Evolutionary conservation across 2,888 invertebrate species (phyloP).

Genomic region (Dicranocentrus wangi): DNA sequence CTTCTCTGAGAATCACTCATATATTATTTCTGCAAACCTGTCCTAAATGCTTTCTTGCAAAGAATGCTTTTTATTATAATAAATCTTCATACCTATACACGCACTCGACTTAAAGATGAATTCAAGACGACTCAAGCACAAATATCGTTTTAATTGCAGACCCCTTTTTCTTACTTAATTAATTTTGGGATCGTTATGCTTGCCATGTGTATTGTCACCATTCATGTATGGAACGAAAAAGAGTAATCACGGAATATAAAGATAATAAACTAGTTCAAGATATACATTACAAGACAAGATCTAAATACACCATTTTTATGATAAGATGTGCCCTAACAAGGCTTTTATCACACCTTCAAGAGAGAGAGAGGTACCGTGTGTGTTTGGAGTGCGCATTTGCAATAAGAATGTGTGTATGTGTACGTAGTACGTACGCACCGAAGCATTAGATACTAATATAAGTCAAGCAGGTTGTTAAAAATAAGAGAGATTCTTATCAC

Average conservation of each 20-base stretch:
- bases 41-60: conserved; percentile 2
- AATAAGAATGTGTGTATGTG: no score
- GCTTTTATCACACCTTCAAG: no score
- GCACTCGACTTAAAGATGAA: no score
- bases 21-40: conserved; percentile 16
- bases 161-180: conserved; percentile 5
- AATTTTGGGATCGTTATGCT: neutral
- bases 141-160: neutral
- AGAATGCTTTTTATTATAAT: neutral
- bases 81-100: no score
- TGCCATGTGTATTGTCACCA: neutral
- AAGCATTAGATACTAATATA: no score
- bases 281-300: neutral
- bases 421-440: no score
- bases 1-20: conserved; percentile 17
- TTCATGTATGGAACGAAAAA: conserved; percentile 1
- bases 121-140: no score
- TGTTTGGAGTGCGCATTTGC: no score
- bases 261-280: conserved; percentile 17
- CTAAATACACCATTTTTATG: conserved; percentile 1
- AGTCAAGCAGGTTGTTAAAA: conserved; percentile 11
- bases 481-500: conserved; percentile 12
- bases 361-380: no score
- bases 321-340: neutral
- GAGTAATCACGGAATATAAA: neutral